Percentiles rank a stretch among this genome's conserved stretches.
These are phyloP conservation scores for Tolypeutes matacus DNA, from an alignment of 2,797 vertebrate genomes.

Conservation along the genomic window DNA sequence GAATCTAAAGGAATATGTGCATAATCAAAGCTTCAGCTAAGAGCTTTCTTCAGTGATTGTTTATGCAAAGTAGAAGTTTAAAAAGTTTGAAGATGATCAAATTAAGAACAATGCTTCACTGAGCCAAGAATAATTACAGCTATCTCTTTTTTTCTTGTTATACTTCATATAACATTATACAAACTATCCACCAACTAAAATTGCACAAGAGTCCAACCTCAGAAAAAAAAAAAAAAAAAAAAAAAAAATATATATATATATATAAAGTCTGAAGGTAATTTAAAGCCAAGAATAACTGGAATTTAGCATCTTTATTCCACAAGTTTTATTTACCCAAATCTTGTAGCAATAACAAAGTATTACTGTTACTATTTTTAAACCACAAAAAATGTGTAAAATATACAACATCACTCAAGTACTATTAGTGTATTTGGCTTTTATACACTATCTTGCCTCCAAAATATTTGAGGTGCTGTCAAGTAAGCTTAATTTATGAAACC, in stretches of 20 bases:
- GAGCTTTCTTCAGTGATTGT: neutral
- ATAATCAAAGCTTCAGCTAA: neutral
- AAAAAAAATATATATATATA: no score
- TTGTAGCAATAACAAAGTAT: slow-evolving; percentile 41
- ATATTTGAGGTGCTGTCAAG: slow-evolving; percentile 62
- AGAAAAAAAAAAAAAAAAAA: slow-evolving; percentile 44
- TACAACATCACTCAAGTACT: slow-evolving; percentile 65
- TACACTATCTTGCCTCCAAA: neutral
- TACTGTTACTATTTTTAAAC: slow-evolving; percentile 73
- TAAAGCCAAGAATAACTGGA: slow-evolving; percentile 22
- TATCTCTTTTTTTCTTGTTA: neutral
- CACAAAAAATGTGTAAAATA: slow-evolving; percentile 75
- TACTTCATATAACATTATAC: neutral
- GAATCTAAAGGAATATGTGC: neutral
- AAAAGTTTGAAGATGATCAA: neutral
- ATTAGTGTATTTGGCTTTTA: slow-evolving; percentile 68
- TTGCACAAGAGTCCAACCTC: slow-evolving; percentile 14
- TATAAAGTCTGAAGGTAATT: slow-evolving; percentile 33
- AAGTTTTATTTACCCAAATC: slow-evolving; percentile 54
- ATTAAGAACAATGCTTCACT: neutral
- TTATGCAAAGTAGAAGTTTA: neutral
- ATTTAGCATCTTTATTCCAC: slow-evolving; percentile 14
- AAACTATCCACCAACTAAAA: neutral
- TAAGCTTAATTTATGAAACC: slow-evolving; percentile 62
- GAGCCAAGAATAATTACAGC: neutral